phyloP scores from a whole-genome alignment of 1,140 invertebrate genomes.

The Heliconius hewitsoni region DNA sequence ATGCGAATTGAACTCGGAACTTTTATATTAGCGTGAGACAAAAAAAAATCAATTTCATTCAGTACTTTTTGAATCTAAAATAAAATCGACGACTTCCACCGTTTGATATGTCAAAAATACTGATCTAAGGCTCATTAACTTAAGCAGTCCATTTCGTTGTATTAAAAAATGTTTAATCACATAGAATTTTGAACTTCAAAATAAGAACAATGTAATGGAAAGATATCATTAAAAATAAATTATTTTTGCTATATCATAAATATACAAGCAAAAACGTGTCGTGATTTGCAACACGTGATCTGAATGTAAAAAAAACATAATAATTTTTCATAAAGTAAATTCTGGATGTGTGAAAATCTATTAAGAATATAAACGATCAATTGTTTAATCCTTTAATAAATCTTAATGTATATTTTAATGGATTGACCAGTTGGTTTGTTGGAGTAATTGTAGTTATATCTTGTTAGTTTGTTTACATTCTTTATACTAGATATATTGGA shows the following conservation, averaged over 20 bases:
- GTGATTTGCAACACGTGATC: not conserved
- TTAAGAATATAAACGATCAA: not conserved
- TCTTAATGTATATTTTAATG: not conserved
- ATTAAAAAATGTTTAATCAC: not conserved
- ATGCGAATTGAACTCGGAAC: too few species aligned
- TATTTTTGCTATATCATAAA: not conserved
- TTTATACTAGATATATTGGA: too few species aligned
- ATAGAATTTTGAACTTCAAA: not conserved
- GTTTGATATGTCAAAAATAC: not conserved
- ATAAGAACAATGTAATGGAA: not conserved
- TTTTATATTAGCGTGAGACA: too few species aligned
- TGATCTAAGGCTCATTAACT: not conserved
- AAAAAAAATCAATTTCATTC: not conserved
- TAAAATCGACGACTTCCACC: not conserved
- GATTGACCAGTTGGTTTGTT: not conserved
- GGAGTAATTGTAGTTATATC: not conserved
- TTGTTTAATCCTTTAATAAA: not conserved
- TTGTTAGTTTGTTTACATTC: not conserved
- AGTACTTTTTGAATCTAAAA: not conserved
- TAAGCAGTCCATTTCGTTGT: not conserved
- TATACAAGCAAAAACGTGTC: not conserved
- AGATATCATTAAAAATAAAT: not conserved
- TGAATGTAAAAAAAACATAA: not conserved
- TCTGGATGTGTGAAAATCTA: conserved; percentile 5
- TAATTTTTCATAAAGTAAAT: not conserved